Evolutionary conservation across 53 echinoderm and acorn worm species (phyloP).

Genomic region (Holothuria leucospilota): DNA sequence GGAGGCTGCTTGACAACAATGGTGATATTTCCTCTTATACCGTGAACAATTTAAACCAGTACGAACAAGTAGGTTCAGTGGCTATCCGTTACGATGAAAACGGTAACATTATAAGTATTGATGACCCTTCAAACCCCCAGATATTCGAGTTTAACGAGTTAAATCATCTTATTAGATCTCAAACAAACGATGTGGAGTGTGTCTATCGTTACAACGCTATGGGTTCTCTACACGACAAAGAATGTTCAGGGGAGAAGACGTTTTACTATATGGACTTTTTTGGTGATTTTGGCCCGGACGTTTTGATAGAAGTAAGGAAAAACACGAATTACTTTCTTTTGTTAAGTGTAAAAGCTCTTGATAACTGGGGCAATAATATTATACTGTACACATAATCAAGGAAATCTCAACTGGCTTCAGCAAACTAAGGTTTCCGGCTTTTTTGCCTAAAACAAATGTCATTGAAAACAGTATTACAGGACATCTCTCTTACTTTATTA

Average conservation of each 20-base stretch:
- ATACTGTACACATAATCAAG: too few species aligned
- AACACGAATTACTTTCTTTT: too few species aligned
- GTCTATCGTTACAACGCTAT: conserved; percentile 54
- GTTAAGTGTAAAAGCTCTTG: too few species aligned
- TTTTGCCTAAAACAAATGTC: too few species aligned
- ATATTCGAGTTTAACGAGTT: conserved; percentile 43
- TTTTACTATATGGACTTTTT: conserved; percentile 53
- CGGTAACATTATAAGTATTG: conserved; percentile 49
- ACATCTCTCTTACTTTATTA: too few species aligned
- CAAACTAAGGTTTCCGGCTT: too few species aligned
- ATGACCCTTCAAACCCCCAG: background rate
- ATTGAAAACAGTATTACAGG: too few species aligned
- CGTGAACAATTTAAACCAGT: conserved; percentile 58
- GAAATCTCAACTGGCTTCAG: too few species aligned
- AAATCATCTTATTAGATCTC: background rate
- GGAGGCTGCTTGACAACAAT: conserved; percentile 36
- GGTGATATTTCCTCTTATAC: conserved; percentile 29
- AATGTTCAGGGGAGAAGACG: conserved; percentile 44
- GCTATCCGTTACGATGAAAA: conserved; percentile 37
- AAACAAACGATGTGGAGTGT: conserved; percentile 41
- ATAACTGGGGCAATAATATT: too few species aligned
- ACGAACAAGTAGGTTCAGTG: conserved; percentile 38
- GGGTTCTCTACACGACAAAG: conserved; percentile 50
- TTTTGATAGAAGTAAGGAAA: conserved; percentile 52
- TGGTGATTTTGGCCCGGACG: conserved; percentile 58